These are phyloP conservation scores for Nebria ingens DNA, from an alignment of 1,140 invertebrate species.

Conservation along the genomic window DNA sequence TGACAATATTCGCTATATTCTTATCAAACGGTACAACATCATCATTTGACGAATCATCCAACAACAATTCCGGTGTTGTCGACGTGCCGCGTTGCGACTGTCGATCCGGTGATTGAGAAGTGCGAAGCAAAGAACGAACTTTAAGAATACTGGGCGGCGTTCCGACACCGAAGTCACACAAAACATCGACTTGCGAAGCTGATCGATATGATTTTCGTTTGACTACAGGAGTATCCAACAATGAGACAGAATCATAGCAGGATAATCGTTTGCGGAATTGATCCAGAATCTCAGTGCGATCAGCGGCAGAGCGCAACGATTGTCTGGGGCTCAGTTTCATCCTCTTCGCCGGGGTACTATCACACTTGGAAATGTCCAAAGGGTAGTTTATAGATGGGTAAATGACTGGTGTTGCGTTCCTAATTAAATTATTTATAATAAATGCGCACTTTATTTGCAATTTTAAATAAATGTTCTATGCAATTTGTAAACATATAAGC, in stretches of 20 bases:
- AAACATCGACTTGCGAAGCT: neutral
- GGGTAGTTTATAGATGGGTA: slow-evolving; percentile 19
- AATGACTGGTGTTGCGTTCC: slow-evolving; percentile 16
- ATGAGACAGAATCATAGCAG: neutral
- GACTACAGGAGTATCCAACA: slow-evolving; percentile 24
- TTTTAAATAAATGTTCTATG: neutral
- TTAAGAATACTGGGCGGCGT: slow-evolving; percentile 31
- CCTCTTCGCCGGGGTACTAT: slow-evolving; percentile 20
- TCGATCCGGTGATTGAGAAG: slow-evolving; percentile 9
- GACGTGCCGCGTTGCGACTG: slow-evolving; percentile 10
- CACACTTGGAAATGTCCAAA: slow-evolving; percentile 4
- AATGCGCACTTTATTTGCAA: too few relatives aligned
- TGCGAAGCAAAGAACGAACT: slow-evolving; percentile 11
- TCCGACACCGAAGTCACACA: slow-evolving; percentile 5
- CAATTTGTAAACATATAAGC: slow-evolving; percentile 9
- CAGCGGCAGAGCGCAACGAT: neutral
- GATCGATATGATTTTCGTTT: slow-evolving; percentile 20
- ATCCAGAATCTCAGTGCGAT: neutral
- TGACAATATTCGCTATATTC: slow-evolving; percentile 1
- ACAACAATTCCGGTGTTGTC: slow-evolving; percentile 14
- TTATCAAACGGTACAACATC: neutral
- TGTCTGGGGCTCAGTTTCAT: slow-evolving; percentile 17
- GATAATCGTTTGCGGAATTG: slow-evolving; percentile 9
- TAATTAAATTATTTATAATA: slow-evolving; percentile 8
- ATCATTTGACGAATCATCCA: neutral